These are phyloP conservation scores for Synanthedon vespiformis DNA, from an alignment of 2,888 invertebrate species.

Conservation along the genomic window DNA sequence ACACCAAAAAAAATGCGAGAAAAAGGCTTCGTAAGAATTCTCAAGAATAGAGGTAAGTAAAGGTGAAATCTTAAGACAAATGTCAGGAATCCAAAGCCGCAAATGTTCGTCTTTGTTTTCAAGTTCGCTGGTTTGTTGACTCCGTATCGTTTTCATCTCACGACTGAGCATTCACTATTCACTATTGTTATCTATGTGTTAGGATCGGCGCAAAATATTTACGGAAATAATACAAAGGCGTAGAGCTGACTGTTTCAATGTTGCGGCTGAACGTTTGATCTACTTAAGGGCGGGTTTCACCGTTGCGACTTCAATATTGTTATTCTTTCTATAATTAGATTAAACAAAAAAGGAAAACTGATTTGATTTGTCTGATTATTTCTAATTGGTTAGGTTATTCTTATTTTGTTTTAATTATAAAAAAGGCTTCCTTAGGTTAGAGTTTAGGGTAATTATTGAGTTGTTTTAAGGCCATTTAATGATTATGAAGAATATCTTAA, in stretches of 20 bases:
- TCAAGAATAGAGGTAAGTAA: too few species aligned
- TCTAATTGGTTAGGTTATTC: too few species aligned
- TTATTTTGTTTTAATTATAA: too few species aligned
- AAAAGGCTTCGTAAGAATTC: too few species aligned
- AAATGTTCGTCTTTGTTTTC: slow-evolving; percentile 23
- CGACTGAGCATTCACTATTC: slow-evolving; percentile 20
- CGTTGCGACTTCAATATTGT: slow-evolving; percentile 6
- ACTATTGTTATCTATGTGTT: slow-evolving; percentile 17
- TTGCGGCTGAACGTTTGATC: slow-evolving; percentile 39
- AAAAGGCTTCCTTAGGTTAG: too few species aligned
- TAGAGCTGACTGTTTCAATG: slow-evolving; percentile 18
- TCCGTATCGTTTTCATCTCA: slow-evolving; percentile 34
- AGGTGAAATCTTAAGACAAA: neutral
- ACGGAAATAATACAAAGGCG: slow-evolving; percentile 38
- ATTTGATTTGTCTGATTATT: too few species aligned
- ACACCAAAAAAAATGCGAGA: too few species aligned
- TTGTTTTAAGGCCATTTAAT: too few species aligned
- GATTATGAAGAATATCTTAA: too few species aligned
- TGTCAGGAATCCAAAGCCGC: neutral
- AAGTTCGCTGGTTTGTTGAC: slow-evolving; percentile 18
- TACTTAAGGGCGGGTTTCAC: slow-evolving; percentile 26
- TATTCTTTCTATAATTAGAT: too few species aligned
- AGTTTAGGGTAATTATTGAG: too few species aligned
- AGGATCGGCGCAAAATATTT: slow-evolving; percentile 55
- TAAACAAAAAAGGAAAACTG: too few species aligned